Conservation (phyloP, 2,888 invertebrate genomes). For the Cylloceria caligata region DNA sequence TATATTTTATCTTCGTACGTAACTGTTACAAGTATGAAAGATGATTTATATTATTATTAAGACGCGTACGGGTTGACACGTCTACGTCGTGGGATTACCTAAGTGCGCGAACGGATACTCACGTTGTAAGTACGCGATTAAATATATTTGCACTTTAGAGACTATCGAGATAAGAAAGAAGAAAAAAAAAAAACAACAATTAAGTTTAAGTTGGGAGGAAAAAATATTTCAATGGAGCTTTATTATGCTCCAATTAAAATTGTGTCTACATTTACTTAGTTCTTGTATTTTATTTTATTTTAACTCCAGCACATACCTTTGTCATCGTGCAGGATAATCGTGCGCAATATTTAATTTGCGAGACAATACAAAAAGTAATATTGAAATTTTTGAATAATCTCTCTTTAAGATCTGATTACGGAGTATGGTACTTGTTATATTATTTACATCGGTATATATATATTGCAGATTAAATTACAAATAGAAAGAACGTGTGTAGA, state of each 20-base stretch:
- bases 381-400: too few species aligned
- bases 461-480: slow-evolving; percentile 46
- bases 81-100: slow-evolving; percentile 53
- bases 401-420: slow-evolving; percentile 79
- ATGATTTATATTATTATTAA: slow-evolving; percentile 60
- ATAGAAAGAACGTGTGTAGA: slow-evolving; percentile 47
- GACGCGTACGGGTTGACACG: slow-evolving; percentile 68
- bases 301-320: slow-evolving; percentile 75
- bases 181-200: slow-evolving; percentile 48
- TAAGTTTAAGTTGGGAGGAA: slow-evolving; percentile 62
- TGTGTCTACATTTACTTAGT: slow-evolving; percentile 37
- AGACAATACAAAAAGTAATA: slow-evolving; percentile 74
- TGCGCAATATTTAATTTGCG: slow-evolving; percentile 79
- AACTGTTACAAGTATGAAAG: slow-evolving; percentile 66
- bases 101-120: slow-evolving; percentile 51
- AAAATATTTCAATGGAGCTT: slow-evolving; percentile 65
- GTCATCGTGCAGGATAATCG: slow-evolving; percentile 78
- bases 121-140: slow-evolving; percentile 39
- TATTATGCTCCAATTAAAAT: slow-evolving; percentile 37
- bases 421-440: slow-evolving; percentile 68
- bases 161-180: slow-evolving; percentile 36
- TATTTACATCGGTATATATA: slow-evolving; percentile 57
- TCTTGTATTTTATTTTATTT: slow-evolving; percentile 79
- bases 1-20: slow-evolving; percentile 70
- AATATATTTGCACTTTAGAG: slow-evolving; percentile 25